A percentile compares a stretch with the other conserved stretches of the same genome.
Conservation (phyloP, 2,113 vertebrate genomes). For the Suricata suricatta region DNA sequence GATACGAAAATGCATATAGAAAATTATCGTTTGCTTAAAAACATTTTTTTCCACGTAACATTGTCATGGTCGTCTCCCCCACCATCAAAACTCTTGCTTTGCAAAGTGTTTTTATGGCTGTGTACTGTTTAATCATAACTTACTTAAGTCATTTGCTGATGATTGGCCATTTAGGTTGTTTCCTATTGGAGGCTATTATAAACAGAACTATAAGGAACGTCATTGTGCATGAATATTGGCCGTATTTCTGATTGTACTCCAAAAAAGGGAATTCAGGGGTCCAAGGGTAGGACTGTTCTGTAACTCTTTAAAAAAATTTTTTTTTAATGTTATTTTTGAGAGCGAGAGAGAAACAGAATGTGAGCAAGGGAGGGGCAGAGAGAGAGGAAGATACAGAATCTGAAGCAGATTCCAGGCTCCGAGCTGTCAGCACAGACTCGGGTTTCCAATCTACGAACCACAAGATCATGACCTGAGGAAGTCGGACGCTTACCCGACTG, state of each 20-base stretch:
- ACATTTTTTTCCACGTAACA: background rate
- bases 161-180: background rate
- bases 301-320: too few species aligned
- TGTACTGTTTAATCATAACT: background rate
- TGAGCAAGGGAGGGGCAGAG: too few species aligned
- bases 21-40: slow-evolving; percentile 22
- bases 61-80: slow-evolving; percentile 2
- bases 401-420: too few species aligned
- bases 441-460: too few species aligned
- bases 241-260: background rate
- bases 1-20: slow-evolving; percentile 17
- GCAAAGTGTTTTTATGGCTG: background rate
- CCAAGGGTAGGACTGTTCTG: background rate
- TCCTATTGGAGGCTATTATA: background rate
- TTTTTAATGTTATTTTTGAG: too few species aligned
- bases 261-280: background rate
- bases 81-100: slow-evolving; percentile 17
- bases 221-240: background rate
- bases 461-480: too few species aligned
- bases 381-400: too few species aligned
- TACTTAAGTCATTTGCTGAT: background rate
- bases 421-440: too few species aligned
- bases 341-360: too few species aligned
- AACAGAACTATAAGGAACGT: background rate
- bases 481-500: too few species aligned